Conservation (phyloP, 2,888 invertebrate genomes). For the Aporophyla lueneburgensis region DNA sequence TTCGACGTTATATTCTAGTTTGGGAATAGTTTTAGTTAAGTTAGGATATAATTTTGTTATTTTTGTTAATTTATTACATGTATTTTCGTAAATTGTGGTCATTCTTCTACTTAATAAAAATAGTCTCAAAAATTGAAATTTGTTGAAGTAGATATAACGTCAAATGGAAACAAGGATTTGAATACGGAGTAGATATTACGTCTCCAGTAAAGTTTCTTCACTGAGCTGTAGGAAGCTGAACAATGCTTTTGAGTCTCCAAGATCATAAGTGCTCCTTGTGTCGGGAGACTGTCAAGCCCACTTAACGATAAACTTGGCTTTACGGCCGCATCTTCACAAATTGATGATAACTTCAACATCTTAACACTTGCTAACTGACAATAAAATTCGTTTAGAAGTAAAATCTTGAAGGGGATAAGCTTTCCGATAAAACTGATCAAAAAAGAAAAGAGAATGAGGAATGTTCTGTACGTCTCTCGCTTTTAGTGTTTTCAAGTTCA, state of each 20-base stretch:
- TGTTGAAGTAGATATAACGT: neutral
- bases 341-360: slow-evolving; percentile 30
- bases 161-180: neutral
- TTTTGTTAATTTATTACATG: too few relatives aligned
- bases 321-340: slow-evolving; percentile 35
- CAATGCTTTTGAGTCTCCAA: slow-evolving; percentile 41
- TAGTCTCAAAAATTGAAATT: neutral
- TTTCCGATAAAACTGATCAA: neutral
- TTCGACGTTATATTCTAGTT: too few relatives aligned
- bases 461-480: neutral
- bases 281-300: slow-evolving; percentile 20
- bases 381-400: slow-evolving; percentile 7
- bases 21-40: too few relatives aligned
- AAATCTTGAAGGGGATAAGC: slow-evolving; percentile 22
- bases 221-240: slow-evolving; percentile 39
- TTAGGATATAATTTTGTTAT: too few relatives aligned
- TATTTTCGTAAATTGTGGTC: too few relatives aligned
- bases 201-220: slow-evolving; percentile 9
- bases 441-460: neutral
- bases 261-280: slow-evolving; percentile 34
- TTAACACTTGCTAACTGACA: slow-evolving; percentile 12
- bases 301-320: slow-evolving; percentile 46
- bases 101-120: too few relatives aligned
- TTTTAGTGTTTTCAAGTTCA: too few relatives aligned
- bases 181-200: neutral